These are phyloP conservation scores for Pissodes strobi DNA, from an alignment of 1,140 invertebrate species.

Conservation along the genomic window DNA sequence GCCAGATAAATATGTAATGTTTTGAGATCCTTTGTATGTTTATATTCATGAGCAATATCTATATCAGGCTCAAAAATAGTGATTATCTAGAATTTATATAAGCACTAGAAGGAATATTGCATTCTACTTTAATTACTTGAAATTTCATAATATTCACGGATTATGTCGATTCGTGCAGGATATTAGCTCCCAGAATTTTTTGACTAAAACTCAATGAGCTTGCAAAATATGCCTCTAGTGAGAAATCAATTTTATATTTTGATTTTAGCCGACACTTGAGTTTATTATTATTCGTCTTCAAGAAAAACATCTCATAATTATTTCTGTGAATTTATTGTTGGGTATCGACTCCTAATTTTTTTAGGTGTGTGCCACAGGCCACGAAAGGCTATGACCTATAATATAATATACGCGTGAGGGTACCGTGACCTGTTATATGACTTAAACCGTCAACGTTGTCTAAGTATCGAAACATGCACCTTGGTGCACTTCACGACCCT, in stretches of 20 bases:
- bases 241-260: constrained; percentile 21
- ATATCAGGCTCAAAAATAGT: constrained; percentile 25
- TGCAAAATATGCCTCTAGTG: background rate
- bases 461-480: no score
- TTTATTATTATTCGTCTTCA: constrained; percentile 24
- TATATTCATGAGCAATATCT: constrained; percentile 23
- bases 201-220: constrained; percentile 6
- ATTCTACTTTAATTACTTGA: constrained; percentile 23
- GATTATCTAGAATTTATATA: constrained; percentile 14
- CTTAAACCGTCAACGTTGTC: no score
- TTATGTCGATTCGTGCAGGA: constrained; percentile 14
- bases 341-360: background rate
- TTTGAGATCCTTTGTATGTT: constrained; percentile 20
- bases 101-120: constrained; percentile 25
- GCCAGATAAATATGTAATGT: constrained; percentile 27
- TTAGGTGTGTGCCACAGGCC: no score
- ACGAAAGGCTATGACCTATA: no score
- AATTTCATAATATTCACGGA: constrained; percentile 26
- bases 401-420: no score
- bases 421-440: no score
- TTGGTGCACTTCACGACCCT: no score
- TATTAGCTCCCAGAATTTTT: background rate
- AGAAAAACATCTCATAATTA: constrained; percentile 22
- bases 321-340: no score
- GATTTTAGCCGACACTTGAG: constrained; percentile 22